These are phyloP conservation scores for Alauda arvensis DNA, from an alignment of 2,797 vertebrate genomes.

Conservation along the genomic window DNA sequence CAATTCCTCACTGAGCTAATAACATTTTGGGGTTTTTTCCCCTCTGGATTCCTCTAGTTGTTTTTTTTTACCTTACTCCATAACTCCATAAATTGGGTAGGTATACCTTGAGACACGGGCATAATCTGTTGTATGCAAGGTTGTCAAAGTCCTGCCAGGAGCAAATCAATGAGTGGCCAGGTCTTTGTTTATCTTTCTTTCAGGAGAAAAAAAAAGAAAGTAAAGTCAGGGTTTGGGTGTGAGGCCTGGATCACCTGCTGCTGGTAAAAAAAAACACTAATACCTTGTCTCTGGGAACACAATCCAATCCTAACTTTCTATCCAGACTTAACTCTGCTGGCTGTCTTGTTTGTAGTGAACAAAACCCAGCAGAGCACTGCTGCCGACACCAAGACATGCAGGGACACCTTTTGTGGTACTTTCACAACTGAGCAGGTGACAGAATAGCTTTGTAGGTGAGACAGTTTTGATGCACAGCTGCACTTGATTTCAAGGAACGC, in stretches of 20 bases:
- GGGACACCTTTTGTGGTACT: background rate
- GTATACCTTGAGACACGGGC: background rate
- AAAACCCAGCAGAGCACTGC: background rate
- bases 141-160: background rate
- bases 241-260: background rate
- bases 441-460: background rate
- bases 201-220: background rate
- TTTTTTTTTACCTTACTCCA: background rate
- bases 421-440: background rate
- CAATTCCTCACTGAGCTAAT: background rate
- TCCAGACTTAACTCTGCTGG: background rate
- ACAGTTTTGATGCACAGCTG: background rate
- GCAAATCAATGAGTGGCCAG: background rate
- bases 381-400: background rate
- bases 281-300: background rate
- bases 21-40: fast-evolving
- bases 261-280: background rate
- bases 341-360: background rate
- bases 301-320: background rate
- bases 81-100: background rate
- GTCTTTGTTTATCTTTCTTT: background rate
- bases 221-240: background rate
- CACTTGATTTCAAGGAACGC: background rate
- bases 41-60: background rate
- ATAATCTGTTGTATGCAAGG: background rate